phyloP scores from a whole-genome alignment of 37 sponge, comb jelly and placozoan genomes.

The Aplysina aerophoba region DNA sequence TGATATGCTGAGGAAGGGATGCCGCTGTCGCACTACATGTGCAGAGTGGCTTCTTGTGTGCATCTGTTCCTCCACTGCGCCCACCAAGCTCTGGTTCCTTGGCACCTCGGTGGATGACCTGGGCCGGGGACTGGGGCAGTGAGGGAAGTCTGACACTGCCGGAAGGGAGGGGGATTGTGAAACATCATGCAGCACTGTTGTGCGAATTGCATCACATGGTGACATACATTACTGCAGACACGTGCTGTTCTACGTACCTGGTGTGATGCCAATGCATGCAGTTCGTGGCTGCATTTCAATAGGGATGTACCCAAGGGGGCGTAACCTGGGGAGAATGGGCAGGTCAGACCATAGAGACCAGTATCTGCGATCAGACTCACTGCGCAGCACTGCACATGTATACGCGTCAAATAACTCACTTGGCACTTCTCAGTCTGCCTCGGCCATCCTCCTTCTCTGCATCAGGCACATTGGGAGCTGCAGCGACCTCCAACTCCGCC shows the following conservation, averaged over 20 bases:
- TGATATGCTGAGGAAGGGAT: neutral
- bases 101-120: constrained; percentile 21
- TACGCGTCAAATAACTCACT: constrained; percentile 7
- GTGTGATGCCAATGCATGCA: constrained; percentile 51
- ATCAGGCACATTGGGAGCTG: neutral
- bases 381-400: neutral
- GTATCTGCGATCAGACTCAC: neutral
- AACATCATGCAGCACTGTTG: too few relatives aligned
- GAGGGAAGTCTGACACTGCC: neutral
- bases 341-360: neutral
- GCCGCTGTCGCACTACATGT: too few relatives aligned
- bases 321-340: constrained; percentile 42
- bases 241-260: constrained; percentile 34
- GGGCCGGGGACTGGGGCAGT: neutral
- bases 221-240: neutral
- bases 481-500: neutral
- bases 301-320: constrained; percentile 18
- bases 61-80: neutral
- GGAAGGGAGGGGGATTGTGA: neutral
- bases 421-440: constrained; percentile 48
- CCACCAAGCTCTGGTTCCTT: neutral
- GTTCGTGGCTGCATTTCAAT: neutral
- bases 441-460: neutral
- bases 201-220: too few relatives aligned
- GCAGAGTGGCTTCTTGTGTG: constrained; percentile 19